Base-by-base conservation (phyloP, 1,140 invertebrate genomes). In the Gryllus bimaculatus region DNA sequence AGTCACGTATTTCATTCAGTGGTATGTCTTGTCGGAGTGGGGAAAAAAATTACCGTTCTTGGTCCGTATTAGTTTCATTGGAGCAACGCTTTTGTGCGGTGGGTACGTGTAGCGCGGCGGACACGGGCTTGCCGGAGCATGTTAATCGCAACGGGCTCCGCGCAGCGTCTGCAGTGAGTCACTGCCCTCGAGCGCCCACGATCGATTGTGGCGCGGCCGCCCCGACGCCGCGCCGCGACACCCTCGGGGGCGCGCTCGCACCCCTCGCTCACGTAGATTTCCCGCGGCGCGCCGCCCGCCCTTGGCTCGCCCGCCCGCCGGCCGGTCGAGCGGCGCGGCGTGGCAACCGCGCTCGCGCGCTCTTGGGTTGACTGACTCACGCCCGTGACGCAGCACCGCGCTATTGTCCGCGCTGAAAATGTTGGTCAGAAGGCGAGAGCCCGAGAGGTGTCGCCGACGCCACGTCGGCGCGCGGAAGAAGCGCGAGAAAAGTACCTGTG, bases 301-400 rank as follows among this genome's bases (percentile, higher is more conserved):
- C n/a, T n/a, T n/a, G n/a, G 73, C 73, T 12, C 3, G 73, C 26
- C 15, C 15, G 75, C 39, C 8, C n/a, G 26, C 26, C 26, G 1
- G 26, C 26, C 26, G 26, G 26, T 5, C 26, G 26, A 76, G 8
- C 75, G 47, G 20, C 15, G 21, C 74, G 76, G 47, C 76, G 18
- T 54, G 76, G n/a, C 76, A 77, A 20, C 76, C 8, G 12, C 48
- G 76, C 76, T 20, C 48, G 76, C 47, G 47, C 21, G 48, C 76
- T 39, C 76, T 48, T 10, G 76, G 76, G 73, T 78, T 74, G 49
- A 74, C 78, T 47, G 54, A 74, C 54, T 76, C 78, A 73, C 66
- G 13, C 48, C 54, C 10, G 15, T 48, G 78, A 78, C 73, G 66
- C 78, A 47, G 78, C 78, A 20, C 7, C 47, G 39, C 78, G 66